Conservation (phyloP, 1,140 invertebrate species). For the Atta texana region DNA sequence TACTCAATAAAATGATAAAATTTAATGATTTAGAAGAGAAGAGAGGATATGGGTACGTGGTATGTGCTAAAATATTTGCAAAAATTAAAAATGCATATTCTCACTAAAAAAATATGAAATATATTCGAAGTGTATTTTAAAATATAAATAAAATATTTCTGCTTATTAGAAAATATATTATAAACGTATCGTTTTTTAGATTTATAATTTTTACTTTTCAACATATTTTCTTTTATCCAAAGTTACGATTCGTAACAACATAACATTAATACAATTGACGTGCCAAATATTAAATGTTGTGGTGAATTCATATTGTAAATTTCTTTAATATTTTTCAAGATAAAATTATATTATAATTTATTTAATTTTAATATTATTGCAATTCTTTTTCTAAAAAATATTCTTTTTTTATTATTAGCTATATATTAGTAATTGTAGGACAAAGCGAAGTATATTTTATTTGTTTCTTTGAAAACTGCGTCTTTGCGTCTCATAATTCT, state of each 20-base stretch:
- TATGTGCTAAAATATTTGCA: not conserved
- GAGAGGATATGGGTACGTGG: too few species aligned
- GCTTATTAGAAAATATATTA: slow-evolving; percentile 1
- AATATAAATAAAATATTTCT: slow-evolving; percentile 19
- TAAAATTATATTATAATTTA: slow-evolving; percentile 17
- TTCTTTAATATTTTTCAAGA: slow-evolving; percentile 12
- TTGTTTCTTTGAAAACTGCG: slow-evolving; percentile 25
- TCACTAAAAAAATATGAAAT: not conserved
- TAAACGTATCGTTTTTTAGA: not conserved
- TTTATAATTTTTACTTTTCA: slow-evolving; percentile 12
- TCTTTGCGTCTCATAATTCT: not conserved
- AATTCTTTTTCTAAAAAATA: not conserved
- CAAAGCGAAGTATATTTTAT: not conserved
- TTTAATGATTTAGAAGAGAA: slow-evolving; percentile 4
- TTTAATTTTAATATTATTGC: not conserved
- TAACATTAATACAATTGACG: slow-evolving; percentile 36
- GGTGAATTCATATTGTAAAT: slow-evolving; percentile 1
- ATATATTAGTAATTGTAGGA: not conserved
- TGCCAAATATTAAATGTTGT: slow-evolving; percentile 45
- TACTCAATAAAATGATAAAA: not conserved
- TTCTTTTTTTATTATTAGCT: not conserved
- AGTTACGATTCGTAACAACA: not conserved
- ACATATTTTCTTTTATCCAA: not conserved
- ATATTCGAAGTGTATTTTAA: not conserved
- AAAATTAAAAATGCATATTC: not conserved